Evolutionary conservation across 1,140 invertebrate species (phyloP).

Genomic region (Sycophaga agraensis): DNA sequence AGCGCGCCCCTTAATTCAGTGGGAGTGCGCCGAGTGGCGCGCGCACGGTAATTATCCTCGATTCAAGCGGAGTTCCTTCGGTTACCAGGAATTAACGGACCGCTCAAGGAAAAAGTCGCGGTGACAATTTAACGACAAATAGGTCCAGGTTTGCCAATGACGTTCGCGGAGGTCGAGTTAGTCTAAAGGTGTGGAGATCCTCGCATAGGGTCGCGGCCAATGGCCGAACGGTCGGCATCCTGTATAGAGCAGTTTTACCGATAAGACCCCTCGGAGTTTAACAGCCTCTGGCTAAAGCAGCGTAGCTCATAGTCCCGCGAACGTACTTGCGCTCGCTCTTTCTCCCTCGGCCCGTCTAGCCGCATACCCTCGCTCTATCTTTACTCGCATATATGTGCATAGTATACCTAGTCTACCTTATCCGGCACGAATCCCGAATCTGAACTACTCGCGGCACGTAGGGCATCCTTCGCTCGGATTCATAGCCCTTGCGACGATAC

Average conservation of each 20-base stretch:
- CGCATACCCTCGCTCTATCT: no score
- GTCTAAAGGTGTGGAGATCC: slow-evolving; percentile 34
- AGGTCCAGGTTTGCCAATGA: no score
- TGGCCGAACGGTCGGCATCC: slow-evolving; percentile 25
- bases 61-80: no score
- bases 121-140: no score
- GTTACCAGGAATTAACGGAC: no score
- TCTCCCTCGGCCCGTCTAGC: neutral
- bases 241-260: slow-evolving; percentile 52
- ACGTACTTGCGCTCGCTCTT: neutral
- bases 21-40: no score
- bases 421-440: slow-evolving; percentile 1
- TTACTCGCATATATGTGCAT: no score
- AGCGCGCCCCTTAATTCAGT: no score
- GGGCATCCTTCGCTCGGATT: slow-evolving; percentile 15
- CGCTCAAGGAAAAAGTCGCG: no score
- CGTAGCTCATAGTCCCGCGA: neutral
- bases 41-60: no score
- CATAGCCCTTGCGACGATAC: slow-evolving; percentile 3
- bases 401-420: no score
- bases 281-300: slow-evolving; percentile 51
- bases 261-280: slow-evolving; percentile 50
- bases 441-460: slow-evolving; percentile 8
- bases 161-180: slow-evolving; percentile 21
- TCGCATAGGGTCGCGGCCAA: slow-evolving; percentile 16